Percentiles rank a stretch among this genome's conserved stretches.
phyloP scores from a whole-genome alignment of 2,888 invertebrate species.

The Eupithecia dodoneata region DNA sequence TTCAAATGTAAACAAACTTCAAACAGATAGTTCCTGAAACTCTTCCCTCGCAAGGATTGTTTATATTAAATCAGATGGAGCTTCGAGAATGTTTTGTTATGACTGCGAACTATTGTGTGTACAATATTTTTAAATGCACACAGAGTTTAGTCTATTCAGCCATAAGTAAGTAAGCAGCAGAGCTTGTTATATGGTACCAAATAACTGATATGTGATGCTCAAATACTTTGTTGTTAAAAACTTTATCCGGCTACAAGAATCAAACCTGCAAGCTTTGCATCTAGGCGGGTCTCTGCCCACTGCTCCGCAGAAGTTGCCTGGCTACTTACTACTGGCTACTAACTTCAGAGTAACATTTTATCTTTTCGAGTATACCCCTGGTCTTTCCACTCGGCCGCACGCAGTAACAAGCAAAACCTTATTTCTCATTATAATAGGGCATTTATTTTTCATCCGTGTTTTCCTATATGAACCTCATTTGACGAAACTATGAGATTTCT shows the following conservation, averaged over 20 bases:
- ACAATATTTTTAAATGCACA: neutral
- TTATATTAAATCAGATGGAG: neutral
- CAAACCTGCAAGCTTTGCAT: neutral
- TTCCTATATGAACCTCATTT: slow-evolving; percentile 22
- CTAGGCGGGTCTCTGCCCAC: neutral
- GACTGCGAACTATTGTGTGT: neutral
- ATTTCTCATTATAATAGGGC: slow-evolving; percentile 26
- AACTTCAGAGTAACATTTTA: neutral
- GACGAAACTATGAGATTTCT: slow-evolving; percentile 14
- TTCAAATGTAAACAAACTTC: slow-evolving; percentile 19
- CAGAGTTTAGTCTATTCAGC: neutral
- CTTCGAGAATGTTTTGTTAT: neutral
- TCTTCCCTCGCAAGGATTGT: neutral
- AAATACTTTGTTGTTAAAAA: neutral
- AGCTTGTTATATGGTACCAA: neutral
- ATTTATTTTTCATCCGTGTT: slow-evolving; percentile 33
- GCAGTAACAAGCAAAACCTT: neutral
- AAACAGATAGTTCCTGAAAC: slow-evolving; percentile 15
- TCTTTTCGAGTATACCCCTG: neutral
- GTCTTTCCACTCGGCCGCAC: neutral
- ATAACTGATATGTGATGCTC: neutral
- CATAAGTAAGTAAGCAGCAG: neutral
- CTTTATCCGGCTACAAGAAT: neutral
- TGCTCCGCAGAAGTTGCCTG: neutral
- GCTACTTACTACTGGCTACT: no score